phyloP scores from a whole-genome alignment of 2,797 vertebrate genomes.

The Cheirogaleus major region DNA sequence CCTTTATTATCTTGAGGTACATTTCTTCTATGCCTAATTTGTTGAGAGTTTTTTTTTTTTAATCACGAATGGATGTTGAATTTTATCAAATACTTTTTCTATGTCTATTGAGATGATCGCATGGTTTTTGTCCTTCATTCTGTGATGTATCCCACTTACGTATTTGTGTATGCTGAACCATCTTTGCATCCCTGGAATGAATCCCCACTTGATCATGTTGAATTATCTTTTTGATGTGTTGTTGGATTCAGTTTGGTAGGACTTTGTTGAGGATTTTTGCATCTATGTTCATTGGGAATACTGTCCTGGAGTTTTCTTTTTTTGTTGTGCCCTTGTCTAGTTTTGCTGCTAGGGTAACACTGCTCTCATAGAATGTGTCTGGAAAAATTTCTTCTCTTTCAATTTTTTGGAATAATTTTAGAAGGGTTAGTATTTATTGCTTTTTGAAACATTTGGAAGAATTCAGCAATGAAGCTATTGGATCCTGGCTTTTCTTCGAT shows the following conservation, averaged over 20 bases:
- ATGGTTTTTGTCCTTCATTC: no score
- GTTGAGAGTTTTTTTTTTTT: no score
- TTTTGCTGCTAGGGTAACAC: not conserved
- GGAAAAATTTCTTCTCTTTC: not conserved
- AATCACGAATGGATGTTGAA: no score
- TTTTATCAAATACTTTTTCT: no score
- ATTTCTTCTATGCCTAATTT: no score
- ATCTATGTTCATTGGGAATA: not conserved
- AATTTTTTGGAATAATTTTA: not conserved
- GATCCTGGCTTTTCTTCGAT: not conserved
- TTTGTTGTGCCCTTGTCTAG: not conserved
- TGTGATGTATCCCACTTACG: not conserved
- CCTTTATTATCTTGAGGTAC: no score
- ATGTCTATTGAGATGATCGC: no score
- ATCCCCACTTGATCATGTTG: not conserved
- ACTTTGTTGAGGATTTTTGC: not conserved
- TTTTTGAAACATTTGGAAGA: not conserved
- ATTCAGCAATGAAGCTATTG: not conserved
- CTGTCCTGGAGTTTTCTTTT: not conserved
- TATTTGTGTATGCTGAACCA: not conserved
- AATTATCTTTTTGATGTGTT: not conserved
- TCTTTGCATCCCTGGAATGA: not conserved
- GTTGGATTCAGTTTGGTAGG: not conserved
- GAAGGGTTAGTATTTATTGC: not conserved
- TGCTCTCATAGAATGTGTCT: not conserved